Percentiles rank a stretch among this genome's conserved stretches.
phyloP scores from a whole-genome alignment of 64 coral and sea anemone genomes.

The Montipora foliosa region DNA sequence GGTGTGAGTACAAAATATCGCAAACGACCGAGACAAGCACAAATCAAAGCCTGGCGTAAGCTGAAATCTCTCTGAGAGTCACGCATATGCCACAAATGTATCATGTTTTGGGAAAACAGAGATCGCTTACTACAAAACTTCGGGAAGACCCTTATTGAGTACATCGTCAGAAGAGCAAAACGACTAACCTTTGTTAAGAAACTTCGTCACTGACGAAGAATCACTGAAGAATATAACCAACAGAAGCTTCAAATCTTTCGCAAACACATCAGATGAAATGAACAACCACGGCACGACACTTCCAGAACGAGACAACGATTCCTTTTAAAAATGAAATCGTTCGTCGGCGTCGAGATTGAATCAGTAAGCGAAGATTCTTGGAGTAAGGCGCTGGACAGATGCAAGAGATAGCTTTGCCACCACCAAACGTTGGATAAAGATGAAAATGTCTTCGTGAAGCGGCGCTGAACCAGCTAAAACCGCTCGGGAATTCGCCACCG shows the following conservation, averaged over 20 bases:
- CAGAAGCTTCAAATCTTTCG: not conserved
- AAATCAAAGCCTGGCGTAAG: no score
- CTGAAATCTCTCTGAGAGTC: no score
- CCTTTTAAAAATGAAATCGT: not conserved
- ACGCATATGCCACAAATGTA: no score
- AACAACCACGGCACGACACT: not conserved
- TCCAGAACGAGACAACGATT: not conserved
- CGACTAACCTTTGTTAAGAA: no score
- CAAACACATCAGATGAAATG: no score
- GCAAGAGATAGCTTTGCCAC: not conserved
- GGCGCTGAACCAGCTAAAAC: not conserved
- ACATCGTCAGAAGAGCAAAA: no score
- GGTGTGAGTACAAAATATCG: not conserved
- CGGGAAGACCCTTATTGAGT: no score
- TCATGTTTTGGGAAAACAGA: no score
- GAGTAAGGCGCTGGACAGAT: not conserved
- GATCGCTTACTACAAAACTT: no score
- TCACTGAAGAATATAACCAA: not conserved
- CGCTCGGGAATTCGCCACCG: not conserved
- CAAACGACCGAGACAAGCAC: no score
- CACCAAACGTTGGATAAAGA: not conserved
- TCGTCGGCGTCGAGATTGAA: not conserved
- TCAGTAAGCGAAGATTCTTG: not conserved
- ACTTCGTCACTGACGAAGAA: not conserved
- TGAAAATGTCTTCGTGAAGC: conserved; percentile 8